Evolutionary conservation across 2,113 vertebrate genomes (phyloP).

Genomic region (Vulpes ferrilata): DNA sequence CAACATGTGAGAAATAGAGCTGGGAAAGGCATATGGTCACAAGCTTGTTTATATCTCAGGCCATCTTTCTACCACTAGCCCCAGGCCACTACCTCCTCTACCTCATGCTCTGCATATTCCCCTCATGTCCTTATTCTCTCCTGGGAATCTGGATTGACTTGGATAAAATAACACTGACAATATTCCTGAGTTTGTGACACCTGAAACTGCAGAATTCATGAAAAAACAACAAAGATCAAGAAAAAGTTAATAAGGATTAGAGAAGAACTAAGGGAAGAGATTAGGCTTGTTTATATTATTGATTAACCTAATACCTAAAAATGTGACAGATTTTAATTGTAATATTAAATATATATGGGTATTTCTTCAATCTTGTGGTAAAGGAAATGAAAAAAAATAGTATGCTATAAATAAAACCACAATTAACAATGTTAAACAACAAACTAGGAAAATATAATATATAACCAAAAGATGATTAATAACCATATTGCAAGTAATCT

Average conservation of each 20-base stretch:
- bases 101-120: accelerated
- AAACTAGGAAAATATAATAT: background rate
- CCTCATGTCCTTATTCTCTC: background rate
- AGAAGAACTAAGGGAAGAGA: background rate
- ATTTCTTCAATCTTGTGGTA: background rate
- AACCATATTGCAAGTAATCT: background rate
- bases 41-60: background rate
- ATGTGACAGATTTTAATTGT: background rate
- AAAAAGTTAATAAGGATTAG: background rate
- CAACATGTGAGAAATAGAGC: background rate
- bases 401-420: background rate
- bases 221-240: background rate
- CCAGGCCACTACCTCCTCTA: background rate
- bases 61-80: background rate
- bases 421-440: background rate
- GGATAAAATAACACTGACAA: background rate
- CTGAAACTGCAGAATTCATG: background rate
- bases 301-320: background rate
- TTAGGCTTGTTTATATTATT: background rate
- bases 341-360: background rate
- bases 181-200: background rate
- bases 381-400: background rate
- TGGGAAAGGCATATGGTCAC: background rate
- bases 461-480: background rate
- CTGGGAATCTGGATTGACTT: background rate